These are phyloP conservation scores for Drosophila ironensis DNA, from an alignment of 1,140 invertebrate genomes.

Conservation along the genomic window DNA sequence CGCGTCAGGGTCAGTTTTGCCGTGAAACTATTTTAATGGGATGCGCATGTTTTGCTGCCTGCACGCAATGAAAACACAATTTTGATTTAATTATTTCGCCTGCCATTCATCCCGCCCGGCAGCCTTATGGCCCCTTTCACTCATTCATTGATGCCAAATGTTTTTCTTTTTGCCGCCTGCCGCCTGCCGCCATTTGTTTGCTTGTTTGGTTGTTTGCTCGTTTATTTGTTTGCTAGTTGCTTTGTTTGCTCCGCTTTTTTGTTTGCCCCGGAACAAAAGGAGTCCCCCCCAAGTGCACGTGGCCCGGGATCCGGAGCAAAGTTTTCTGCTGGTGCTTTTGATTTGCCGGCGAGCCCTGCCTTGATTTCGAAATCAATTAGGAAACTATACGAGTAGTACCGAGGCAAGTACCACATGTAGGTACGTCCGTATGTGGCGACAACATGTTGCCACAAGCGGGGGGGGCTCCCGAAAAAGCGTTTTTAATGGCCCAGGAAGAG, in stretches of 20 bases:
- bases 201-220: background rate
- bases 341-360: background rate
- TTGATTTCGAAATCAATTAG: conserved; percentile 1
- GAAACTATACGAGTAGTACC: too few relatives aligned
- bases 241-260: background rate
- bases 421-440: background rate
- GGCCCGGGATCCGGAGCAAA: background rate
- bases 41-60: background rate
- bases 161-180: background rate
- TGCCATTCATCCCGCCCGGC: background rate
- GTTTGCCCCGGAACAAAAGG: background rate
- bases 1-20: too few relatives aligned
- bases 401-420: too few relatives aligned
- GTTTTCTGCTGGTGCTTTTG: background rate
- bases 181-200: background rate
- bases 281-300: background rate
- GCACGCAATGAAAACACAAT: conserved; percentile 17
- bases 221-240: background rate
- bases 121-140: background rate
- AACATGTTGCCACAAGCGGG: conserved; percentile 4
- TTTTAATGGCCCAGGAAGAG: too few relatives aligned
- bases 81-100: conserved; percentile 27
- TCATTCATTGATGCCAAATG: background rate
- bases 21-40: conserved; percentile 33
- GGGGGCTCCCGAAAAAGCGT: too few relatives aligned